Base-by-base conservation (phyloP, 23 tunicate genomes). In the Trididemnum clinides region DNA sequence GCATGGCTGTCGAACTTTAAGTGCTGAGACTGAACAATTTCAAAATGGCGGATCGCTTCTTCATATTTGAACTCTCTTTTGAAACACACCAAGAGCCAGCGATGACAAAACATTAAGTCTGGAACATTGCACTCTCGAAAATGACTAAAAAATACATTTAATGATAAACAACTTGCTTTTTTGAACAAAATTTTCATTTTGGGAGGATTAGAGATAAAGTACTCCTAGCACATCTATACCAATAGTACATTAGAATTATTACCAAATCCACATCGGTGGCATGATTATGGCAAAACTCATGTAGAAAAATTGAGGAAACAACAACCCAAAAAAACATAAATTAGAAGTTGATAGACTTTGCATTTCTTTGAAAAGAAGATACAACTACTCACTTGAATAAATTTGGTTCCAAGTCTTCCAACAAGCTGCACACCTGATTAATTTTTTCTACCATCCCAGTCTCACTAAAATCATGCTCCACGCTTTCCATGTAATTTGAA, bases 41-140 rank as follows among this genome's bases (percentile, higher is more conserved):
- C 92, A 38, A 88, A 88, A 59, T 88, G 82, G 29, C 69, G 71
- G 22, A 88, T 82, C 21, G 92, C 82, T 58, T 88, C 92, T 27
- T 88, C 83, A 33, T 82, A 82, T 6, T 88, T 87, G 36, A 88
- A 88, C 63, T 88, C 92, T 29, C 92, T 64, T 34, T 88, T 82
- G 65, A 88, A 88, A 29, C 87, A 82, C 20, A 88, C 92, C 66
- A 88, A 39, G 0, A 88, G 78, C 92, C 92, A 88, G 28, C 87
- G 83, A 50, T 88, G 92, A 30, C 83, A 73, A 59, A 88, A 82
- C 20, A 88, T 10, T 26, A 88, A 39, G 49, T 75, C 87, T 1
- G 51, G 44, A 1, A 88, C 87, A 38, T 28, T 4, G 33, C 87
- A 82, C 15, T 73, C 39, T 1, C 12, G 28, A 85, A 82, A 28